Percentiles rank a stretch among this genome's conserved stretches.
phyloP scores from a whole-genome alignment of 2,797 vertebrate genomes.

The Garrulus glandarius region DNA sequence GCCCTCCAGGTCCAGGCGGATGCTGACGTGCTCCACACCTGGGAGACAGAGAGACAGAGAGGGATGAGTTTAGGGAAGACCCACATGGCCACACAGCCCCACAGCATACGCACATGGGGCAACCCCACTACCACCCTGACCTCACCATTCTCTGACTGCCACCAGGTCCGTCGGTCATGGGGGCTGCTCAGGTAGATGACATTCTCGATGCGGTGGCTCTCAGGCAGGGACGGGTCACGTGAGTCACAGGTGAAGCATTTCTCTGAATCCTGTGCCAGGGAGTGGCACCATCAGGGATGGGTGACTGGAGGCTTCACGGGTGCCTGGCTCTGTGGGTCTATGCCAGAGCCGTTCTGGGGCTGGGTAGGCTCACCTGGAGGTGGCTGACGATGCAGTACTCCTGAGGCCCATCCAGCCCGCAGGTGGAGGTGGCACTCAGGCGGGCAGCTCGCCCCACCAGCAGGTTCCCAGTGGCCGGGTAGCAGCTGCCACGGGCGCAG shows the following conservation, averaged over 20 bases:
- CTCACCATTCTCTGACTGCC: conserved; percentile 88
- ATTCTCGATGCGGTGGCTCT: conserved; percentile 84
- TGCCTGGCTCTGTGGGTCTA: background rate
- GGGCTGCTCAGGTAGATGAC: conserved; percentile 80
- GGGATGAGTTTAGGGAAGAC: rapidly evolving
- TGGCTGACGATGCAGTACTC: conserved; percentile 88
- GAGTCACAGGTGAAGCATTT: conserved; percentile 89
- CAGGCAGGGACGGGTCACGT: conserved; percentile 59
- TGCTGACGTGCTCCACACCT: conserved; percentile 84
- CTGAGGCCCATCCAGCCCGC: conserved; percentile 75
- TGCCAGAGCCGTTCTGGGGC: rapidly evolving
- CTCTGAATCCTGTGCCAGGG: conserved; percentile 75
- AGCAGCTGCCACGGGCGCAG: conserved; percentile 82
- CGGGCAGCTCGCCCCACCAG: conserved; percentile 80
- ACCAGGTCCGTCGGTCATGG: conserved; percentile 79
- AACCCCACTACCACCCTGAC: background rate
- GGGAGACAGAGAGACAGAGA: background rate
- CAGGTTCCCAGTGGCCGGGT: conserved; percentile 86
- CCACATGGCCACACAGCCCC: rapidly evolving
- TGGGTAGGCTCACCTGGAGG: conserved; percentile 76
- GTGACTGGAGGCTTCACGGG: rapidly evolving
- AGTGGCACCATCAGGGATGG: background rate
- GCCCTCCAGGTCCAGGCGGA: conserved; percentile 84
- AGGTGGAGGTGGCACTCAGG: conserved; percentile 82
- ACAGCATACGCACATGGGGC: rapidly evolving